Evolutionary conservation across 2,797 vertebrate species (phyloP), one percentile per base, ranked within the genome.

Genomic region (Poliocrania exsul): DNA sequence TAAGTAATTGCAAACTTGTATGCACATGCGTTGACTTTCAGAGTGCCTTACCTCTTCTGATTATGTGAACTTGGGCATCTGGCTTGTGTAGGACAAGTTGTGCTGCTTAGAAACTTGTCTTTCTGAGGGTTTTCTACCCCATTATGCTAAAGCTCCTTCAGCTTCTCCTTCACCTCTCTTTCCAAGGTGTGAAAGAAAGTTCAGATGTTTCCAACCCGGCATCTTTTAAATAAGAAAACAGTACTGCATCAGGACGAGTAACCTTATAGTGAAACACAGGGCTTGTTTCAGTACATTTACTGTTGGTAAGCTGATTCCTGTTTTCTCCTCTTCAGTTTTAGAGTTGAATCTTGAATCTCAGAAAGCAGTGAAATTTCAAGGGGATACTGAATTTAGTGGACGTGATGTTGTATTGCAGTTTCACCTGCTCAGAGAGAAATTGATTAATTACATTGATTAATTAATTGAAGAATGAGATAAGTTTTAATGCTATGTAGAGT

Each of bases 141-240:
- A 47, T 3, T 67, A 8, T 31, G 29, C 56, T 74, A 82, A 91
- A 73, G 20, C 11, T 67, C 47, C 29, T 82, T 91, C 67, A 78
- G 46, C 49, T 84, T 90, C 71, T 75, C 61, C 40, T 89, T 87
- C 72, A 71, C 17, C 54, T 93, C 46, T 20, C n/a, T 57, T 49
- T 93, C 37, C 49, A 31, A 61, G 95, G 33, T 37, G 60, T 8
- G 9, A 84, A 90, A 81, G 56, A 62, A 47, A 70, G 51, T 71
- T 93, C 74, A 91, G 40, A 64, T 91, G 60, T 87, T 93, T 94
- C 69, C 65, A 88, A 88, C 50, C 5, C 17, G 37, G 50, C 57
- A 24, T 64, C 82, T 93, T 81, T 81, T 90, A 18, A 84, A n/a
- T 49, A 74, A 88, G 75, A 87, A 96, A 96, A 95, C 88, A 91